Percentiles rank a stretch among this genome's conserved stretches.
Evolutionary conservation across 2,113 vertebrate species (phyloP).

Genomic region (Cathartes aura): DNA sequence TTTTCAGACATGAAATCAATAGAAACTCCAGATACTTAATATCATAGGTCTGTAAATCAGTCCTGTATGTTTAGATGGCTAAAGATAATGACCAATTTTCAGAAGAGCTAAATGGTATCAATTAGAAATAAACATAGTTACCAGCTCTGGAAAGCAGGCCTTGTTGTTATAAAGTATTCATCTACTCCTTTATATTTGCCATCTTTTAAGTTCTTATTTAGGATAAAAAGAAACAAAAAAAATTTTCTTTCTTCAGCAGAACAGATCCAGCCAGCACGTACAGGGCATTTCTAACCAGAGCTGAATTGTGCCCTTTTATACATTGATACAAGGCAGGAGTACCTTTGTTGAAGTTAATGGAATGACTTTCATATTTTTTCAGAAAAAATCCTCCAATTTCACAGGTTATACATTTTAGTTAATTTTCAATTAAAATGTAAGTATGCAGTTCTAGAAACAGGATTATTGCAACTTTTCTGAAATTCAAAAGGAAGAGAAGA

Average conservation of each 20-base stretch:
- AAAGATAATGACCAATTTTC: slow-evolving; percentile 9
- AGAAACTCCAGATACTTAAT: neutral
- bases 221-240: neutral
- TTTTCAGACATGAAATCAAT: slow-evolving; percentile 44
- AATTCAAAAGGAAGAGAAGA: neutral
- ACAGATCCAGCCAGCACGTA: neutral
- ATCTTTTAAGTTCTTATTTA: neutral
- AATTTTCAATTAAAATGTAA: slow-evolving; percentile 50
- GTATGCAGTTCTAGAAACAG: neutral
- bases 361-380: neutral
- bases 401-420: neutral
- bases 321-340: neutral
- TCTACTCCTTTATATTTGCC: neutral
- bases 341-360: neutral
- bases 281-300: neutral
- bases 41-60: neutral
- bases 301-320: neutral
- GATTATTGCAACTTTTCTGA: neutral
- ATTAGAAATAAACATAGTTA: neutral
- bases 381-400: neutral
- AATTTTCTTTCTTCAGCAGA: neutral
- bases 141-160: neutral
- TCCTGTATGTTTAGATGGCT: neutral
- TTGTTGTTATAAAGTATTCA: neutral
- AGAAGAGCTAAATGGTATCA: slow-evolving; percentile 4